Conservation (phyloP, 2,113 vertebrate genomes). For the Oceanodroma tethys region DNA sequence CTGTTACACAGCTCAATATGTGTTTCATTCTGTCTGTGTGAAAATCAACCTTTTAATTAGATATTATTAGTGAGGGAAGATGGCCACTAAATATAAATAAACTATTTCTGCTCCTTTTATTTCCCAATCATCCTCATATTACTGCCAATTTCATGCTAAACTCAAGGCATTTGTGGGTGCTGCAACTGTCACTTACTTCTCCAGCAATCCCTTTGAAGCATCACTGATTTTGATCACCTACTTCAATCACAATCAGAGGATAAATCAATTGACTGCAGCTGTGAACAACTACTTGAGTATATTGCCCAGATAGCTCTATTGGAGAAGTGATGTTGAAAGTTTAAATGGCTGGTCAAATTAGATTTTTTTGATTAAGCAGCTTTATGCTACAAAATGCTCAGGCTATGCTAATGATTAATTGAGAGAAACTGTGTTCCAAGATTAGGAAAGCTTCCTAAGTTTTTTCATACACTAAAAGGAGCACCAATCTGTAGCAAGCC, state of each 20-base stretch:
- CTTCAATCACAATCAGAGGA: not conserved
- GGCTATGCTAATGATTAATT: not conserved
- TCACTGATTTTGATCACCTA: not conserved
- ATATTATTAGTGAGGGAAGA: not conserved
- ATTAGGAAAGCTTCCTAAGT: not conserved
- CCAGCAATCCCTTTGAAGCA: not conserved
- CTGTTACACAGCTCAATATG: not conserved
- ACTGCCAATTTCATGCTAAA: not conserved
- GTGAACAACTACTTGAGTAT: not conserved
- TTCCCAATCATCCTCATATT: not conserved
- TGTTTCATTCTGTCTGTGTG: not conserved
- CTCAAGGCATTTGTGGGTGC: not conserved
- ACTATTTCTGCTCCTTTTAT: not conserved
- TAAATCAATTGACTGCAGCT: not conserved
- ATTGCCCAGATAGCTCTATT: not conserved
- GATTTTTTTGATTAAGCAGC: not conserved
- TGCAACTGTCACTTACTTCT: not conserved
- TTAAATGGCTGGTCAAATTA: not conserved
- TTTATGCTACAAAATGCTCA: not conserved
- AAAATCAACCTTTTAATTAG: not conserved
- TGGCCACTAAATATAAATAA: not conserved
- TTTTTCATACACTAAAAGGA: not conserved
- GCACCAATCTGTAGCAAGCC: not conserved
- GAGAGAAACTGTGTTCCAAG: not conserved
- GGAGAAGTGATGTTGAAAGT: not conserved